A percentile compares a stretch with the other conserved stretches of the same genome.
phyloP scores from a whole-genome alignment of 1,140 invertebrate species.

The Drosophila suzukii region DNA sequence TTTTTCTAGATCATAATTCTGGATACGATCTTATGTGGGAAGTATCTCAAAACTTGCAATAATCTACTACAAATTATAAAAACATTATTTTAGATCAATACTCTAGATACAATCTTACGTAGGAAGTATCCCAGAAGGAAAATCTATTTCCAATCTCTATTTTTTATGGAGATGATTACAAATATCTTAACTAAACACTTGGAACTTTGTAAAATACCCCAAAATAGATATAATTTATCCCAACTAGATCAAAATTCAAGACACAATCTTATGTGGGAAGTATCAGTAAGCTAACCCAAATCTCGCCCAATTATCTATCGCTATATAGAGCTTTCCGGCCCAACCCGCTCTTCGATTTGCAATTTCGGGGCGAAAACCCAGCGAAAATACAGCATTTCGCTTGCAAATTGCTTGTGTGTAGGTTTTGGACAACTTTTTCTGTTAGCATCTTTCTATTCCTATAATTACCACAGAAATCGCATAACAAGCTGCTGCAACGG shows the following conservation, averaged over 20 bases:
- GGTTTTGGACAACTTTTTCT: constrained; percentile 37
- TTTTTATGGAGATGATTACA: no score
- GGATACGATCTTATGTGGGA: no score
- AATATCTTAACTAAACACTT: no score
- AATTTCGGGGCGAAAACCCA: constrained; percentile 14
- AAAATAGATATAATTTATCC: background rate
- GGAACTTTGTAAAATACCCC: background rate
- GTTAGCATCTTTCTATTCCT: constrained; percentile 46
- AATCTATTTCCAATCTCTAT: no score
- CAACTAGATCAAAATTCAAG: background rate
- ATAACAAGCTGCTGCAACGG: constrained; percentile 40
- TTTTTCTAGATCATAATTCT: no score
- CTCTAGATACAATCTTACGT: no score
- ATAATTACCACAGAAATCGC: constrained; percentile 59
- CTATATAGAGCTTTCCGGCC: constrained; percentile 10
- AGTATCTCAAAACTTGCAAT: no score
- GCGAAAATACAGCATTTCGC: constrained; percentile 36
- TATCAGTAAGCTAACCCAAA: constrained; percentile 9
- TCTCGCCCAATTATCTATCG: constrained; percentile 20
- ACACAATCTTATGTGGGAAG: constrained; percentile 8
- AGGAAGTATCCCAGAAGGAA: no score
- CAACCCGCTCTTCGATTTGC: constrained; percentile 12
- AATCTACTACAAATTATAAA: no score
- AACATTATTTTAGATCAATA: no score
- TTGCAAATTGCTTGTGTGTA: constrained; percentile 58